Evolutionary conservation across 2,797 vertebrate species (phyloP), one percentile per base, ranked within the genome.

Genomic region (Heliangelus exortis): DNA sequence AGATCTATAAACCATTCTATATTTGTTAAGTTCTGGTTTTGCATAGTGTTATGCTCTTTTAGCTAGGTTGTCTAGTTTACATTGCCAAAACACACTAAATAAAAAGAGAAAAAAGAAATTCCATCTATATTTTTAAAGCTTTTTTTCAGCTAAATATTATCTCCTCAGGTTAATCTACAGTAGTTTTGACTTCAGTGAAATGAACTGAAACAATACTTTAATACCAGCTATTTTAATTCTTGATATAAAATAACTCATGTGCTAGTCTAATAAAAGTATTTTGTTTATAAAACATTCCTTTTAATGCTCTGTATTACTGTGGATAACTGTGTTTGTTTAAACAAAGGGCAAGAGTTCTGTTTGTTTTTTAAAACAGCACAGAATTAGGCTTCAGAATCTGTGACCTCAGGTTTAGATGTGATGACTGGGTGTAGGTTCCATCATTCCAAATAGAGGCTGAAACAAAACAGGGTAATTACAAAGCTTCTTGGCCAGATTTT

Each of bases 221-320:
- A 54, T 74, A 54, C 8, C 41, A 77, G 51, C 20, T 83, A 73
- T 86, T 90, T 85, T 91, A 77, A 73, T 73, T 89, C 25, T 91
- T 79, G 25, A 71, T 77, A 92, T 89, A 45, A 91, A 91, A 81
- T 59, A 72, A 63, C 29, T 18, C 1, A 31, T 47, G 59, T 92
- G 34, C 34, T 86, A 81, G 73, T 89, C 58, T 87, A 95, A 92
- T 91, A 94, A 86, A 96, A 77, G 28, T 92, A 45, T 86, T 94
- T 95, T 95, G 45, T 91, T 90, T 90, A 91, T 59, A 88, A 87
- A 93, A 71, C 4, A 3, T 65, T 34, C 41, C 9, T 78, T 59
- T 88, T 65, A 71, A 61, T 0, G 7, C 10, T 59, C 57, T 62
- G 3, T 76, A 43, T 63, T 73, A 45, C 63, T 79, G 48, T 66